A percentile compares a stretch with the other conserved stretches of the same genome.
Evolutionary conservation across 2,888 invertebrate species (phyloP).

Genomic region (Dicyrtomina minuta): DNA sequence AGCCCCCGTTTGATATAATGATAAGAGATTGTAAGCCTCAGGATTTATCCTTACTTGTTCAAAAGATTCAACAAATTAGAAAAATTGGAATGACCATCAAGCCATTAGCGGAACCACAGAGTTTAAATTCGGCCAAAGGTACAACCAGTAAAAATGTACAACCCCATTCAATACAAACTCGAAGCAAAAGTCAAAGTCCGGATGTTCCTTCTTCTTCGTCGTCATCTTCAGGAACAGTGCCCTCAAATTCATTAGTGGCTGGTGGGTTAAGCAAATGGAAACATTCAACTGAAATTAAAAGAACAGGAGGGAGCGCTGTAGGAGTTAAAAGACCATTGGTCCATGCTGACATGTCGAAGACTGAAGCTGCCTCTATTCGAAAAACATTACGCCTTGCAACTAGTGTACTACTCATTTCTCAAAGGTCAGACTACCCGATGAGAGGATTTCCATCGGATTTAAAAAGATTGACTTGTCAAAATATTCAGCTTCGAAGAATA

Average conservation of each 20-base stretch:
- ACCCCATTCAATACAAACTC: background rate
- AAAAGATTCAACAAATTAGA: slow-evolving; percentile 3
- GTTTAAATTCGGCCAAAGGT: no score
- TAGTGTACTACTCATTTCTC: background rate
- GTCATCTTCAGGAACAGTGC: no score
- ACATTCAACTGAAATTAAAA: no score
- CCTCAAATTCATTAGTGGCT: no score
- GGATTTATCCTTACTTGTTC: slow-evolving; percentile 3
- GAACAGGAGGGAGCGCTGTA: background rate
- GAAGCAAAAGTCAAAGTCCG: no score
- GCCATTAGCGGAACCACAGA: no score
- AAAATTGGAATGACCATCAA: background rate
- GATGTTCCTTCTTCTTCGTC: no score
- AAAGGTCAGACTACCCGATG: slow-evolving; percentile 21
- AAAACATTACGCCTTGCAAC: slow-evolving; percentile 9
- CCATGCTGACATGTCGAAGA: slow-evolving; percentile 21
- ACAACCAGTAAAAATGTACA: background rate
- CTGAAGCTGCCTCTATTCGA: slow-evolving; percentile 2
- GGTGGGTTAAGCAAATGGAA: no score
- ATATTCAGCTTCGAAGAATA: background rate
- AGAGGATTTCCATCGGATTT: slow-evolving; percentile 9
- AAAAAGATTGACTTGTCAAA: slow-evolving; percentile 11
- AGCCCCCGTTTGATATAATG: slow-evolving; percentile 18
- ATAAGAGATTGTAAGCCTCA: slow-evolving; percentile 18
- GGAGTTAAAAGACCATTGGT: slow-evolving; percentile 23